phyloP scores from a whole-genome alignment of 2,797 vertebrate genomes.

The Morelia viridis region DNA sequence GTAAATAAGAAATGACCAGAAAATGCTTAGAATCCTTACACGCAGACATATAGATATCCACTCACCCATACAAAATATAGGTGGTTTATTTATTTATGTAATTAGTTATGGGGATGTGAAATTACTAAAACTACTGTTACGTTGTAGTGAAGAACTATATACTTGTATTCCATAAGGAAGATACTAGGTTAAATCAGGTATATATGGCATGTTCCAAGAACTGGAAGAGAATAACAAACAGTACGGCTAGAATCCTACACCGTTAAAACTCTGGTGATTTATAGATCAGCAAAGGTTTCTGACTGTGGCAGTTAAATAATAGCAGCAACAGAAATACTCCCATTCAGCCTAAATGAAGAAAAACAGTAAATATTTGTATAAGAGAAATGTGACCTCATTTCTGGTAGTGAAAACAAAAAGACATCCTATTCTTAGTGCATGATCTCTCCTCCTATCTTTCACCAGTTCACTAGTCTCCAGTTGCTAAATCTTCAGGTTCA shows the following conservation, averaged over 20 bases:
- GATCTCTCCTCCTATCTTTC: not conserved
- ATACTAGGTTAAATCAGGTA: not conserved
- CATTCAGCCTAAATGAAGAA: not conserved
- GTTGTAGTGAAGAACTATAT: not conserved
- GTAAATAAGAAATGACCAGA: constrained; percentile 5
- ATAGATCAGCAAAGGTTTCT: not conserved
- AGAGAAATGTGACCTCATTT: not conserved
- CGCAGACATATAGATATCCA: not conserved
- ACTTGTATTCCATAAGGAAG: not conserved
- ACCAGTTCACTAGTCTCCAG: not conserved
- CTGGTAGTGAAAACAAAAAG: not conserved
- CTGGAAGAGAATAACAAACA: not conserved
- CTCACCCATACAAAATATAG: not conserved
- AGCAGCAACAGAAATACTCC: not conserved
- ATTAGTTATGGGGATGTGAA: not conserved
- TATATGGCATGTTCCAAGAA: not conserved
- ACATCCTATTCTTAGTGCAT: not conserved
- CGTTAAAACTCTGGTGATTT: not conserved
- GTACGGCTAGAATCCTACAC: not conserved
- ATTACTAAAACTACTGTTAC: not conserved
- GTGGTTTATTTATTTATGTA: constrained; percentile 15
- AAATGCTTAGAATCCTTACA: constrained; percentile 7
- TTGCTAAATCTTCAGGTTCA: not conserved
- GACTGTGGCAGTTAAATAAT: not conserved
- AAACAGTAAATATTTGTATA: not conserved